Percentiles rank a stretch among this genome's conserved stretches.
Conservation (phyloP, 2,797 vertebrate genomes). For the Philypnodon macrostomus region DNA sequence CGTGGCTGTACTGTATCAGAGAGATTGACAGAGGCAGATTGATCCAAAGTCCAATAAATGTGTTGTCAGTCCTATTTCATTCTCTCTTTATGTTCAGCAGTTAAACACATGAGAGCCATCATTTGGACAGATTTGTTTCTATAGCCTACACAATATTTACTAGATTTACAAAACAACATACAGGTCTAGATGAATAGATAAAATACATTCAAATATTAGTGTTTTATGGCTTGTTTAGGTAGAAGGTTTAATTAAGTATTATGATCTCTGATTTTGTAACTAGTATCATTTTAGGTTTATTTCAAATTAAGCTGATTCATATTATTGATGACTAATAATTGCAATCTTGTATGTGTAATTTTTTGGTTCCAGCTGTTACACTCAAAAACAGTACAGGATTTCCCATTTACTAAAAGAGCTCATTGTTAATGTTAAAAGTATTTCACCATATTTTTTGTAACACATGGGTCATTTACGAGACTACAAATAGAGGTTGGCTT, state of each 20-base stretch:
- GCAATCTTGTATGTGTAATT: not conserved
- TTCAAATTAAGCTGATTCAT: not conserved
- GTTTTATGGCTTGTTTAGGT: too few relatives aligned
- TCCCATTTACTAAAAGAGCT: too few relatives aligned
- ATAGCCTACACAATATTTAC: not conserved
- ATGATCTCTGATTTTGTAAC: not conserved
- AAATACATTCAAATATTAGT: too few relatives aligned
- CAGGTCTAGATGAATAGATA: not conserved
- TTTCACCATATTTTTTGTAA: too few relatives aligned
- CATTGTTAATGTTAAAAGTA: too few relatives aligned
- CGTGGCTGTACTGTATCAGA: slow-evolving; percentile 27
- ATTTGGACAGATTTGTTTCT: slow-evolving; percentile 22
- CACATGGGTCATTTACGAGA: too few relatives aligned
- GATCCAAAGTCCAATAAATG: slow-evolving; percentile 53
- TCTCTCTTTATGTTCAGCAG: slow-evolving; percentile 15
- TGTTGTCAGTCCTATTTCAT: slow-evolving; percentile 40
- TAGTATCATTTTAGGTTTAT: not conserved
- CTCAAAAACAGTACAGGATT: too few relatives aligned
- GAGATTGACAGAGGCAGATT: slow-evolving; percentile 59
- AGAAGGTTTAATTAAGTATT: too few relatives aligned
- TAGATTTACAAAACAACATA: not conserved
- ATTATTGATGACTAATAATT: not conserved
- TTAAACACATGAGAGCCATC: slow-evolving; percentile 37
- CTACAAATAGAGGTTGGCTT: too few relatives aligned
- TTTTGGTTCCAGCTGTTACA: not conserved